A percentile compares a stretch with the other conserved stretches of the same genome.
phyloP scores from a whole-genome alignment of 2,888 invertebrate species.

The Sphaerophoria rueppellii region DNA sequence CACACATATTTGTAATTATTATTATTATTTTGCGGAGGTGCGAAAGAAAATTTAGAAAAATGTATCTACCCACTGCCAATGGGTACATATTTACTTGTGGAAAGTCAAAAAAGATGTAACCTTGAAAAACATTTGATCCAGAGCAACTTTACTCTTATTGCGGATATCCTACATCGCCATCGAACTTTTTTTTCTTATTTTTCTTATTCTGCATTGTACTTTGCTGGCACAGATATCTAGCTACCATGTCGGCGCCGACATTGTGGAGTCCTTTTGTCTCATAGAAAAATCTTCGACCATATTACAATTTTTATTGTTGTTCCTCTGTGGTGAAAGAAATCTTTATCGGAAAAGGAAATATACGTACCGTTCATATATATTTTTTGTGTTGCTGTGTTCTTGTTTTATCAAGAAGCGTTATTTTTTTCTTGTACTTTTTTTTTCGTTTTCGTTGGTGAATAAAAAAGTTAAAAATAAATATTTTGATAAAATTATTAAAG shows the following conservation, averaged over 20 bases:
- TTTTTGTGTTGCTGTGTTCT: conserved; percentile 3
- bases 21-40: background rate
- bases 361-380: conserved; percentile 1
- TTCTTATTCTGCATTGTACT: conserved; percentile 21
- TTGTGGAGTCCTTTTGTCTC: conserved; percentile 61
- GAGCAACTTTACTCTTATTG: conserved; percentile 52
- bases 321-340: conserved; percentile 4
- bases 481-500: conserved; percentile 19
- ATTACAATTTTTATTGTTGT: conserved; percentile 29
- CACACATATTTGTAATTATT: background rate
- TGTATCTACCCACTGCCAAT: conserved; percentile 17
- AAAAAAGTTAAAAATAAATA: conserved; percentile 33
- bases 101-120: conserved; percentile 41
- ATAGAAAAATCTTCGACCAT: conserved; percentile 19
- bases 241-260: conserved; percentile 44
- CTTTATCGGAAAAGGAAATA: conserved; percentile 24
- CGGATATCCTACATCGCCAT: conserved; percentile 61
- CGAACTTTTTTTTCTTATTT: conserved; percentile 17
- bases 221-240: conserved; percentile 35
- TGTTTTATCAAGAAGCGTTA: conserved; percentile 2
- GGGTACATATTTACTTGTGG: conserved; percentile 27
- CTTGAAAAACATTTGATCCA: conserved; percentile 57
- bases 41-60: conserved; percentile 1
- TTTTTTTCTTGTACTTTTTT: background rate
- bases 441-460: background rate